Evolutionary conservation across 2,113 vertebrate genomes (phyloP).

Genomic region (Scatophagus argus): DNA sequence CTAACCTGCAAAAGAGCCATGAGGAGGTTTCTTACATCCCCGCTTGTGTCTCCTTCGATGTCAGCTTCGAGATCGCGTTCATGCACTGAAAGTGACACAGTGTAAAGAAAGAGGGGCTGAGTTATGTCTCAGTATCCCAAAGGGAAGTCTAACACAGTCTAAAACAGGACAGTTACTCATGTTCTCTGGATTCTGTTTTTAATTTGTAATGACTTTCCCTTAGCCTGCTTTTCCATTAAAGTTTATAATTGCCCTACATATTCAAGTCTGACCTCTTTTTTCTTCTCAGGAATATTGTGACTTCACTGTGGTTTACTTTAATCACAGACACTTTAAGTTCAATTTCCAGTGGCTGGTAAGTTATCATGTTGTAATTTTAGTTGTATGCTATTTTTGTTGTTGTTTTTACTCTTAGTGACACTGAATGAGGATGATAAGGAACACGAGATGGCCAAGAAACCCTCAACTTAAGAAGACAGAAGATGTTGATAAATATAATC

Average conservation of each 20-base stretch:
- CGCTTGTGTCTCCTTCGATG: conserved; percentile 86
- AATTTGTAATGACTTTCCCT: background rate
- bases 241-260: background rate
- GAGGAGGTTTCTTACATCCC: conserved; percentile 84
- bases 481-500: conserved; percentile 22
- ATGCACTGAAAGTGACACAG: conserved; percentile 72
- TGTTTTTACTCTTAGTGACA: too few species aligned
- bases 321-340: too few species aligned
- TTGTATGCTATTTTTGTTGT: too few species aligned
- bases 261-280: background rate
- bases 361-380: too few species aligned
- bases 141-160: background rate
- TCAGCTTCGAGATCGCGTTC: conserved; percentile 84
- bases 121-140: background rate
- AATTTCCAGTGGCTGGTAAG: too few species aligned
- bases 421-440: background rate
- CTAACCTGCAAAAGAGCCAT: conserved; percentile 80
- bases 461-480: background rate
- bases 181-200: background rate
- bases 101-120: background rate
- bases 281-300: background rate
- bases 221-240: background rate
- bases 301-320: background rate
- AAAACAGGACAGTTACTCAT: too few species aligned
- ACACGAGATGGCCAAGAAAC: background rate